Conservation (phyloP, 2,888 invertebrate species). For the Scrobipalpa costella region DNA sequence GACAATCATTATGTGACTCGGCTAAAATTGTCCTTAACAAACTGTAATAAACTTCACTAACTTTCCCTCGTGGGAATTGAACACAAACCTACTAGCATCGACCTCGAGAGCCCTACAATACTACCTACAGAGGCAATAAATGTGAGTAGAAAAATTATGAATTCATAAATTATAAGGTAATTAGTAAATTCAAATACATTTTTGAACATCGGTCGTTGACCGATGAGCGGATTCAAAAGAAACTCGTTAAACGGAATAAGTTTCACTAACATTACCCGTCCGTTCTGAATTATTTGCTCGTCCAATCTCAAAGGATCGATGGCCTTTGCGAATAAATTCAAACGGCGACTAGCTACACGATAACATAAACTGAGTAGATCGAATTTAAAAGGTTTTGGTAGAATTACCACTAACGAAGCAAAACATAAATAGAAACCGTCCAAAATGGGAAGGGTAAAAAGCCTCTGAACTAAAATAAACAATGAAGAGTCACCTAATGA, state of each 20-base stretch:
- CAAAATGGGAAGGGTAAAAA: slow-evolving; percentile 54
- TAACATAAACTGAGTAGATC: slow-evolving; percentile 13
- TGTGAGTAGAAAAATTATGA: too few relatives aligned
- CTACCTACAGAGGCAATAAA: too few relatives aligned
- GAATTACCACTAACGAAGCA: slow-evolving; percentile 47
- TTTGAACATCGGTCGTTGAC: neutral
- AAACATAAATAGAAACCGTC: slow-evolving; percentile 53
- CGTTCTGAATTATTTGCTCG: slow-evolving; percentile 16
- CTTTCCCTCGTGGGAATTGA: too few relatives aligned
- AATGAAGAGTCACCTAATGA: slow-evolving; percentile 67
- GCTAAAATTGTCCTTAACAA: too few relatives aligned
- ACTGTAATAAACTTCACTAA: too few relatives aligned
- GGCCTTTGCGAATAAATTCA: slow-evolving; percentile 18
- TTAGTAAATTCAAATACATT: neutral
- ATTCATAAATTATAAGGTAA: too few relatives aligned
- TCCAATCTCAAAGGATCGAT: slow-evolving; percentile 12
- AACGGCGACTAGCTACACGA: slow-evolving; percentile 18
- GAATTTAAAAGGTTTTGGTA: slow-evolving; percentile 26
- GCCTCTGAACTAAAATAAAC: slow-evolving; percentile 64
- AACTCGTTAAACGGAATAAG: slow-evolving; percentile 32
- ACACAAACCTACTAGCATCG: too few relatives aligned
- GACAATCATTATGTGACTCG: too few relatives aligned
- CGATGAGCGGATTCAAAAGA: neutral
- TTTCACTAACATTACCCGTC: neutral
- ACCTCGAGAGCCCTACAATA: too few relatives aligned